phyloP scores from a whole-genome alignment of 2,797 vertebrate species.

The Lagodon rhomboides region DNA sequence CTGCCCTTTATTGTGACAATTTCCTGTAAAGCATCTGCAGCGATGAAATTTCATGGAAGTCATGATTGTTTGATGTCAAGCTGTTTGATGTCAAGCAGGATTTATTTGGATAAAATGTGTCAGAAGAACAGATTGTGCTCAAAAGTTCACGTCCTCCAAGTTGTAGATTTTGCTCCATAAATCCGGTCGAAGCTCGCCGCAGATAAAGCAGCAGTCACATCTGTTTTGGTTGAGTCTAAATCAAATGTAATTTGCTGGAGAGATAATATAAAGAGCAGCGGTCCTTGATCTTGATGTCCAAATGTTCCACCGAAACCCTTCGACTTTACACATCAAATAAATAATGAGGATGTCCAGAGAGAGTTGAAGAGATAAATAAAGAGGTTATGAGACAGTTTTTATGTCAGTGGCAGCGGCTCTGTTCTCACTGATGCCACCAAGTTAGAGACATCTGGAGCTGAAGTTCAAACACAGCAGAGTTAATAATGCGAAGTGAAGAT shows the following conservation, averaged over 20 bases:
- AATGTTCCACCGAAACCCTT: slow-evolving; percentile 20
- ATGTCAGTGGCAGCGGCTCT: slow-evolving; percentile 18
- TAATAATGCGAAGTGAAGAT: not conserved
- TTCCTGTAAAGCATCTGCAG: slow-evolving; percentile 67
- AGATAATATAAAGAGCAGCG: slow-evolving; percentile 42
- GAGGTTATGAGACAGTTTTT: slow-evolving; percentile 27
- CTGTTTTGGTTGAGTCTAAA: slow-evolving; percentile 66
- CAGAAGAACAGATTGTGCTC: slow-evolving; percentile 65
- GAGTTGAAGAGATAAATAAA: slow-evolving; percentile 26
- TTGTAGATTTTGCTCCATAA: slow-evolving; percentile 64
- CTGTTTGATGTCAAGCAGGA: slow-evolving; percentile 68
- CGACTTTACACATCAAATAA: slow-evolving; percentile 34
- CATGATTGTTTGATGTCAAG: slow-evolving; percentile 62
- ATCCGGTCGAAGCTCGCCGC: slow-evolving; percentile 58
- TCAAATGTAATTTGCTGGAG: slow-evolving; percentile 61
- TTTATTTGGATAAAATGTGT: slow-evolving; percentile 76
- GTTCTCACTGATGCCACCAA: slow-evolving; percentile 1
- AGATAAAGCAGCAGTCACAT: slow-evolving; percentile 66
- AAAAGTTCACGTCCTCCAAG: slow-evolving; percentile 61
- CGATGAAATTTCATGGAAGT: slow-evolving; percentile 26
- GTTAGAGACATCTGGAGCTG: slow-evolving; percentile 43
- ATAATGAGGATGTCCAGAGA: slow-evolving; percentile 25
- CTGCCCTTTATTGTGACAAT: slow-evolving; percentile 49
- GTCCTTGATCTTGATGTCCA: slow-evolving; percentile 25
- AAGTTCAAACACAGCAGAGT: not conserved